phyloP scores from a whole-genome alignment of 2,888 invertebrate species.

The Arge pagana region DNA sequence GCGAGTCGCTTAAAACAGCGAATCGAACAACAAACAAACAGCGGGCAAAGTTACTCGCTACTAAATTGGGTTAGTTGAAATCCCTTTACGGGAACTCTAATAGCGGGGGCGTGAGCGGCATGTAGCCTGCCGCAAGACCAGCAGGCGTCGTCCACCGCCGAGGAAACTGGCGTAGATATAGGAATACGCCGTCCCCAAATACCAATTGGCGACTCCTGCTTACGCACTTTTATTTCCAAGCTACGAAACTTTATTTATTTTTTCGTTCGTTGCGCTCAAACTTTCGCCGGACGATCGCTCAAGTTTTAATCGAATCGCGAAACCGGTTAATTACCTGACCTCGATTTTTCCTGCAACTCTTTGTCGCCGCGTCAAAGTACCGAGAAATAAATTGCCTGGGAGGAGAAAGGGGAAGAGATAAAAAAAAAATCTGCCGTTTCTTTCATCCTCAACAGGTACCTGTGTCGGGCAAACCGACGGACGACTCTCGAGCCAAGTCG shows the following conservation, averaged over 20 bases:
- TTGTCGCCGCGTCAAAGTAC: no score
- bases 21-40: constrained; percentile 44
- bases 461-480: not conserved
- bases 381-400: no score
- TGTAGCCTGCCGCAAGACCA: constrained; percentile 31
- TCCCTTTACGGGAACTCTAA: constrained; percentile 56
- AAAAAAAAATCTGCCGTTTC: no score
- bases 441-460: no score
- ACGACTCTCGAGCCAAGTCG: constrained; percentile 2
- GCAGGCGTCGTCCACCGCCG: constrained; percentile 6
- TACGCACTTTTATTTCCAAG: not conserved
- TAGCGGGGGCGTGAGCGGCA: constrained; percentile 50
- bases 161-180: not conserved
- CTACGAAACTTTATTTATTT: not conserved
- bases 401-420: no score
- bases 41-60: constrained; percentile 48
- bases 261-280: not conserved
- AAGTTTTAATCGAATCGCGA: no score
- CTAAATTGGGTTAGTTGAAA: constrained; percentile 56
- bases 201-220: constrained; percentile 3
- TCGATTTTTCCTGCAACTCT: no score
- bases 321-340: no score
- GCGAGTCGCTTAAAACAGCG: constrained; percentile 29
- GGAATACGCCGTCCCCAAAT: no score
- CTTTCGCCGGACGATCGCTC: not conserved